phyloP scores from a whole-genome alignment of 64 coral and sea anemone genomes.

The Stylophora pistillata region DNA sequence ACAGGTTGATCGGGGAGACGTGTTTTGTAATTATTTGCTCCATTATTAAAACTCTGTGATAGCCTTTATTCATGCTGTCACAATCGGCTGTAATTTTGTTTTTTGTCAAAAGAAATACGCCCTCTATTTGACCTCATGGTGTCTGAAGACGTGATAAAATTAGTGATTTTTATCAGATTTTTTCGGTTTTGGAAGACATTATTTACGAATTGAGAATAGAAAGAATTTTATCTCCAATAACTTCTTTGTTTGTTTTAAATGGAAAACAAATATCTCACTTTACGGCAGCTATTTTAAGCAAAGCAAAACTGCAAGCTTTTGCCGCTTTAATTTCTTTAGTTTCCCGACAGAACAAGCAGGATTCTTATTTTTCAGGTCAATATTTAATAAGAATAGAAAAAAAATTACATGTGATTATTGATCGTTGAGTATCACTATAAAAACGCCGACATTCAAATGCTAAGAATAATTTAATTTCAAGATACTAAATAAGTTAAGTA shows the following conservation, averaged over 20 bases:
- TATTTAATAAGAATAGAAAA: background rate
- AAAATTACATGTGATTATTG: background rate
- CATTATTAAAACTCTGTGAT: slow-evolving; percentile 4
- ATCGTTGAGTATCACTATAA: background rate
- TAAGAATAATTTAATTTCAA: slow-evolving; percentile 34
- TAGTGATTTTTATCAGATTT: background rate
- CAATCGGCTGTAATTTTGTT: background rate
- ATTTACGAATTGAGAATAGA: background rate
- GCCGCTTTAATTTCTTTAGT: background rate
- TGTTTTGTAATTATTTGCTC: background rate
- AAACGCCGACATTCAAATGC: background rate
- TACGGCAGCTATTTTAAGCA: background rate
- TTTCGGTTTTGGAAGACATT: background rate
- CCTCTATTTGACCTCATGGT: background rate
- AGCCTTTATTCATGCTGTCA: background rate
- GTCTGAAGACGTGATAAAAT: background rate
- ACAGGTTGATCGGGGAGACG: background rate
- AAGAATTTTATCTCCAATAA: background rate
- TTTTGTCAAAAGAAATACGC: background rate
- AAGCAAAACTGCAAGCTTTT: background rate
- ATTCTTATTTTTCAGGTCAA: background rate
- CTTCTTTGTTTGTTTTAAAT: background rate
- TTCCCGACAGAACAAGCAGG: background rate
- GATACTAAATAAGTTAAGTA: background rate
- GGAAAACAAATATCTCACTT: background rate